Conservation (phyloP, 2,888 invertebrate genomes). For the Pseudococcus viburni region DNA sequence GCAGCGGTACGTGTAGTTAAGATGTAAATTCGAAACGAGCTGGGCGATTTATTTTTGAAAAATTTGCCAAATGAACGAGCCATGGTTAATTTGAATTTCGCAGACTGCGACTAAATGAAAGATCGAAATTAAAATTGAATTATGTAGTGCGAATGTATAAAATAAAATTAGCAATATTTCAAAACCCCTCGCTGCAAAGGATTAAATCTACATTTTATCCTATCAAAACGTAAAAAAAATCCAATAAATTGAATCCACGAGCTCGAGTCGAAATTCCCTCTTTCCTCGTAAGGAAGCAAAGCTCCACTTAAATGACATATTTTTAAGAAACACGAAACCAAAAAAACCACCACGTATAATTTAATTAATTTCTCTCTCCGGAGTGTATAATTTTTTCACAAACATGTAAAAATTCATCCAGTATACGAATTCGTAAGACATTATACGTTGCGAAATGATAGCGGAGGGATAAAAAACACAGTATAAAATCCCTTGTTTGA, state of each 20-base stretch:
- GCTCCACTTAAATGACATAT: neutral
- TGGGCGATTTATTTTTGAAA: neutral
- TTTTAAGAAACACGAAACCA: neutral
- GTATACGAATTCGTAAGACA: slow-evolving; percentile 26
- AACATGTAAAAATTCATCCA: neutral
- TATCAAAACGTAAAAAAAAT: neutral
- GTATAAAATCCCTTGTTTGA: neutral
- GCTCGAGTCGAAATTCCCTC: neutral
- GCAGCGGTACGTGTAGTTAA: slow-evolving; percentile 2
- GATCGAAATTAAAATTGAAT: neutral
- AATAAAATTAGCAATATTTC: neutral
- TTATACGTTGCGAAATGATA: slow-evolving; percentile 25
- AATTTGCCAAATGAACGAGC: neutral
- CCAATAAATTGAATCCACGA: neutral
- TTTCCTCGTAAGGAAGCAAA: neutral
- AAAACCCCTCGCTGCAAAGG: neutral
- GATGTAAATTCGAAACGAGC: neutral
- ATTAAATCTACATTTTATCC: neutral
- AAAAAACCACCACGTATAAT: neutral
- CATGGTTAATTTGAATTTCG: neutral
- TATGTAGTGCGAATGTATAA: neutral
- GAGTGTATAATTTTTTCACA: slow-evolving; percentile 13
- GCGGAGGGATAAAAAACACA: neutral
- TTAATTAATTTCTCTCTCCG: slow-evolving; percentile 36
- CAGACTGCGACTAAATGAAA: neutral